Conservation (phyloP, 2,113 vertebrate species). For the Mirounga angustirostris region DNA sequence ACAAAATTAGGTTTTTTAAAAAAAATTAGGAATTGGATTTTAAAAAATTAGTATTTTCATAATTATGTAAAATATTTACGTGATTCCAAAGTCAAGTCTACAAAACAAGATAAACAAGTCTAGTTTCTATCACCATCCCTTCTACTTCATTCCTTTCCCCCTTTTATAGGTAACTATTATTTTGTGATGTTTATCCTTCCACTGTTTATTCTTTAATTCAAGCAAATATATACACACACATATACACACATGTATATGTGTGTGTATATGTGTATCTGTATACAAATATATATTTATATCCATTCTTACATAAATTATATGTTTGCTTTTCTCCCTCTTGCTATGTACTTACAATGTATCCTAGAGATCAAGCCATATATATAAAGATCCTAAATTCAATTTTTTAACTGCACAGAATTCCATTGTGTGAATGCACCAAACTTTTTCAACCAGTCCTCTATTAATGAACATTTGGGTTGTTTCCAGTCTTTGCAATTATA, state of each 20-base stretch:
- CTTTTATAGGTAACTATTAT: not conserved
- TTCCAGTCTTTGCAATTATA: slow-evolving; percentile 22
- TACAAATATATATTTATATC: not conserved
- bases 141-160: not conserved
- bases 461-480: slow-evolving; percentile 9
- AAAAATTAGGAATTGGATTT: slow-evolving; percentile 7
- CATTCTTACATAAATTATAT: not conserved
- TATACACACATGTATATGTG: not conserved
- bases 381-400: not conserved
- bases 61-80: slow-evolving; percentile 16
- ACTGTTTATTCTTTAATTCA: slow-evolving; percentile 5
- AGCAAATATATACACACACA: not conserved
- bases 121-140: not conserved
- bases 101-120: slow-evolving; percentile 1
- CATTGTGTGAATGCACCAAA: not conserved
- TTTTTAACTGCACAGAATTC: not conserved
- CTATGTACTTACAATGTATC: not conserved
- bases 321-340: not conserved
- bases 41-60: slow-evolving; percentile 18
- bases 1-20: not conserved
- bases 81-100: slow-evolving; percentile 45
- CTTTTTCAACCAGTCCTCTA: not conserved
- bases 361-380: not conserved
- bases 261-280: not conserved
- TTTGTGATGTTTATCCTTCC: not conserved